Percentiles rank a stretch among this genome's conserved stretches.
phyloP scores from a whole-genome alignment of 2,797 vertebrate species.

The Poeciliopsis infans region DNA sequence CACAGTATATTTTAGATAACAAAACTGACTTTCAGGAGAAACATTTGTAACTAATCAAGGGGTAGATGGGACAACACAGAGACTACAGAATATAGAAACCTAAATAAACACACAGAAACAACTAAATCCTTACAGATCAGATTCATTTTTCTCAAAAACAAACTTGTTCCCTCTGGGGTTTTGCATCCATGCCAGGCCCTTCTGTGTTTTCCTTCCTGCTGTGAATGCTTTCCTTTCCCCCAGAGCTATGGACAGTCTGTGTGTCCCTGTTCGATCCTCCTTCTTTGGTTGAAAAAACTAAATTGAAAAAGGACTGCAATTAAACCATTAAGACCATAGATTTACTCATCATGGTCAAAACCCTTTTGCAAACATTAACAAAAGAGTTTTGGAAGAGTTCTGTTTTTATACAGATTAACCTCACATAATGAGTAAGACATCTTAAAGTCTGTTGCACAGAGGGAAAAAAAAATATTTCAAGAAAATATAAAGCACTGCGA shows the following conservation, averaged over 20 bases:
- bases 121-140: not conserved
- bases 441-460: slow-evolving; percentile 3
- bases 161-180: not conserved
- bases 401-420: slow-evolving; percentile 24
- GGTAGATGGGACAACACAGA: no score
- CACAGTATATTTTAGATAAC: not conserved
- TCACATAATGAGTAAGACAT: slow-evolving; percentile 24
- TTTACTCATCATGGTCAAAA: not conserved
- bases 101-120: no score
- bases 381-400: not conserved
- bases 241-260: not conserved
- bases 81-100: no score
- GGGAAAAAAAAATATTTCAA: slow-evolving; percentile 5
- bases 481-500: slow-evolving; percentile 1
- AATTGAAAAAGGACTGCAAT: not conserved
- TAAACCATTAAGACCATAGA: not conserved
- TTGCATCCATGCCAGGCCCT: not conserved
- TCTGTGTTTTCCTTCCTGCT: not conserved
- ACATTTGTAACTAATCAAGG: no score
- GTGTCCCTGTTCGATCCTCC: not conserved
- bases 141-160: slow-evolving; percentile 1
- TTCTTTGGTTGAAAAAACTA: not conserved
- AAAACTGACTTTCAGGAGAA: not conserved
- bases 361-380: not conserved
- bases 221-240: not conserved